These are phyloP conservation scores for Lithosia quadra DNA, from an alignment of 2,888 invertebrate species.

Conservation along the genomic window DNA sequence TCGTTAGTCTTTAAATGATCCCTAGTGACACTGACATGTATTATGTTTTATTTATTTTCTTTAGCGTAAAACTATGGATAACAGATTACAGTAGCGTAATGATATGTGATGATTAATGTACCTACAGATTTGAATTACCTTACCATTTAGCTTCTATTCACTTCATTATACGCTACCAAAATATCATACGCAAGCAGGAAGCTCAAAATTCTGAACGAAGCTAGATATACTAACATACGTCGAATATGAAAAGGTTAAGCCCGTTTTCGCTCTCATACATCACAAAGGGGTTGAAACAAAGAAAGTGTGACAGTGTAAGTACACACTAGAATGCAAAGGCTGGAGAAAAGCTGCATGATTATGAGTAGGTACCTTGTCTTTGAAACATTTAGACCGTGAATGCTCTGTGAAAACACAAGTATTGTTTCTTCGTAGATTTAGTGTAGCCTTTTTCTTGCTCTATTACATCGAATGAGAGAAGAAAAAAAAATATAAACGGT, in stretches of 20 bases:
- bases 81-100: too few species aligned
- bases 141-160: too few species aligned
- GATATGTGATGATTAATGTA: too few species aligned
- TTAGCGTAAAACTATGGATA: too few species aligned
- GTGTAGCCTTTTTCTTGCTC: slow-evolving; percentile 8
- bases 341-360: slow-evolving; percentile 40
- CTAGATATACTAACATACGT: slow-evolving; percentile 2
- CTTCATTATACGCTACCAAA: neutral
- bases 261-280: slow-evolving; percentile 19
- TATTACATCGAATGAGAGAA: neutral
- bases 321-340: slow-evolving; percentile 30
- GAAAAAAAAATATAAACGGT: neutral
- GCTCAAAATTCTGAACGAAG: neutral
- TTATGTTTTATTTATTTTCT: too few species aligned
- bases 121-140: too few species aligned
- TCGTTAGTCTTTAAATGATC: too few species aligned
- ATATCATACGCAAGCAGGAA: neutral
- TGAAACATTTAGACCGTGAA: slow-evolving; percentile 52
- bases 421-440: slow-evolving; percentile 9
- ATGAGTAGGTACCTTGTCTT: slow-evolving; percentile 42
- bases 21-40: too few species aligned
- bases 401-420: slow-evolving; percentile 26
- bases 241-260: slow-evolving; percentile 23
- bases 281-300: slow-evolving; percentile 34
- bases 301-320: slow-evolving; percentile 33